phyloP scores from a whole-genome alignment of 1,140 invertebrate genomes.

The Penaeus japonicus region DNA sequence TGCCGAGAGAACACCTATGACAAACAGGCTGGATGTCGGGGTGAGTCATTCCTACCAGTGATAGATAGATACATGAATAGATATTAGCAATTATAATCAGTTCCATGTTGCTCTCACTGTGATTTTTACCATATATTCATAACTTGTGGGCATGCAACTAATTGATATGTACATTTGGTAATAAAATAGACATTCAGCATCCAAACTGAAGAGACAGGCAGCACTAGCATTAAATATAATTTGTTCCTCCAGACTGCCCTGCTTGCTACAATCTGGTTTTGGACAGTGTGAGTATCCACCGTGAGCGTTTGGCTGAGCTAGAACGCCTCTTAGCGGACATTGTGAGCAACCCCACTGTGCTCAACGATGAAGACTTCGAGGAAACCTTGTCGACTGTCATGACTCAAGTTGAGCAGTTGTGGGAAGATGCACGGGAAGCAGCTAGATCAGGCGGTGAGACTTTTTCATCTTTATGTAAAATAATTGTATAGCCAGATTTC shows the following conservation, averaged over 20 bases:
- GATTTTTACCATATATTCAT: too few species aligned
- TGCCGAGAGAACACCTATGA: slow-evolving; percentile 94
- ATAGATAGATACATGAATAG: neutral
- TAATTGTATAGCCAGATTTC: too few species aligned
- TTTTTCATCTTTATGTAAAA: neutral
- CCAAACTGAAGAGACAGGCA: neutral
- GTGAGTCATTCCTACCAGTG: slow-evolving; percentile 43
- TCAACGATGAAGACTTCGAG: slow-evolving; percentile 85
- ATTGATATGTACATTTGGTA: too few species aligned
- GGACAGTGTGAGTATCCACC: slow-evolving; percentile 83
- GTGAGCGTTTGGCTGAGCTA: slow-evolving; percentile 77
- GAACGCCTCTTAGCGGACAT: slow-evolving; percentile 75
- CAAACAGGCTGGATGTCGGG: slow-evolving; percentile 80
- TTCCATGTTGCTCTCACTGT: too few species aligned
- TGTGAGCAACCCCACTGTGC: slow-evolving; percentile 77
- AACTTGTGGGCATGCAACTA: too few species aligned
- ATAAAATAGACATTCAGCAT: neutral
- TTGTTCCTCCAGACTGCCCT: slow-evolving; percentile 75
- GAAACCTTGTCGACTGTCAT: slow-evolving; percentile 77
- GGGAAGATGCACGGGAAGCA: slow-evolving; percentile 70
- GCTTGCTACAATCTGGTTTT: slow-evolving; percentile 93
- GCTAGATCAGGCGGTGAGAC: slow-evolving; percentile 69
- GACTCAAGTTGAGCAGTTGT: slow-evolving; percentile 75
- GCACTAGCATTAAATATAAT: neutral
- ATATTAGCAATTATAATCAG: too few species aligned